These are phyloP conservation scores for Elymnias hypermnestra DNA, from an alignment of 1,140 invertebrate species.

Conservation along the genomic window DNA sequence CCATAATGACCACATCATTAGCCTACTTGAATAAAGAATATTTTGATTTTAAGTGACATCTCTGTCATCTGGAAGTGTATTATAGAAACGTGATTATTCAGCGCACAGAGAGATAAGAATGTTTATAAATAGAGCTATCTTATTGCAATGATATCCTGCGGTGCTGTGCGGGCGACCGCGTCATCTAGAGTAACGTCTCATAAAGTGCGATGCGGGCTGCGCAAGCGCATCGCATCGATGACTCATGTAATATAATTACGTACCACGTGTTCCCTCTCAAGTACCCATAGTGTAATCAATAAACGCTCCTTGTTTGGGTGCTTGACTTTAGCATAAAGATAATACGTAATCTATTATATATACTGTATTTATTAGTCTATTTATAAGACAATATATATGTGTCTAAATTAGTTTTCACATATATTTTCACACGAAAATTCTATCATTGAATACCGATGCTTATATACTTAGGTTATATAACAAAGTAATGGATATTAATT, in stretches of 20 bases:
- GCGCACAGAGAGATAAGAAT: slow-evolving; percentile 17
- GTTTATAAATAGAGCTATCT: slow-evolving; percentile 20
- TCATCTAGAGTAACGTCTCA: slow-evolving; percentile 12
- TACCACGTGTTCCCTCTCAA: slow-evolving; percentile 17
- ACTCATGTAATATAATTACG: slow-evolving; percentile 14
- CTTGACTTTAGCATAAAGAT: not conserved
- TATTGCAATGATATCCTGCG: slow-evolving; percentile 21
- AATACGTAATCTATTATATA: too few relatives aligned
- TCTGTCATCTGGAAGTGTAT: too few relatives aligned
- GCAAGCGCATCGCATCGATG: slow-evolving; percentile 13
- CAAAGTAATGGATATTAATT: too few relatives aligned
- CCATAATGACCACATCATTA: too few relatives aligned
- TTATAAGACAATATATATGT: too few relatives aligned
- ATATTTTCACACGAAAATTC: too few relatives aligned
- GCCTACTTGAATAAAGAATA: too few relatives aligned
- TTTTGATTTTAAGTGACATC: too few relatives aligned
- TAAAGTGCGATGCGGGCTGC: not conserved
- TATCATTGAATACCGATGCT: too few relatives aligned
- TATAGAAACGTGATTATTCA: slow-evolving; percentile 19
- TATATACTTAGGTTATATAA: too few relatives aligned
- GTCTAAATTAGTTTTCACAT: too few relatives aligned
- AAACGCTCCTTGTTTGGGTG: slow-evolving; percentile 15
- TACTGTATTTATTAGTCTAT: too few relatives aligned
- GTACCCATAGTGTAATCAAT: slow-evolving; percentile 14
- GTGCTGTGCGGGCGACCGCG: slow-evolving; percentile 12